A percentile compares a stretch with the other conserved stretches of the same genome.
phyloP scores from a whole-genome alignment of 1,140 invertebrate species.

The Pogonus chalceus region DNA sequence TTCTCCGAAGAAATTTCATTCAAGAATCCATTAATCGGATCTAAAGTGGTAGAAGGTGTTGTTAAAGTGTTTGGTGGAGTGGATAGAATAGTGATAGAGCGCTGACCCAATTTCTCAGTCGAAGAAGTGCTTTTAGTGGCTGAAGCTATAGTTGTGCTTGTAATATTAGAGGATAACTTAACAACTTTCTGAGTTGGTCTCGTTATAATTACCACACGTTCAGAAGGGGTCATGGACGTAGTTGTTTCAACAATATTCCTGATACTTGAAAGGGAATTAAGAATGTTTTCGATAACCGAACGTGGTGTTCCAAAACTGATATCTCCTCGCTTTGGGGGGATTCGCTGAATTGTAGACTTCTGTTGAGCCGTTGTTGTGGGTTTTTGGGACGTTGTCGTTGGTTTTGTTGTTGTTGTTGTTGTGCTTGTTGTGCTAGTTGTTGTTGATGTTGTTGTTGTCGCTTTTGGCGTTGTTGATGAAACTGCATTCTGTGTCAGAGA shows the following conservation, averaged over 20 bases:
- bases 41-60: conserved; percentile 20
- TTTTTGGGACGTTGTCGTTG: conserved; percentile 24
- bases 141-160: conserved; percentile 21
- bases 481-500: neutral
- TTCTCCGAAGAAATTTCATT: conserved; percentile 24
- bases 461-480: neutral
- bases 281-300: conserved; percentile 31
- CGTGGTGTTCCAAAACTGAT: neutral
- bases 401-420: conserved; percentile 27
- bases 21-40: conserved; percentile 21
- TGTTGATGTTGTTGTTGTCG: neutral
- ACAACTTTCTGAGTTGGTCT: conserved; percentile 23
- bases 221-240: neutral
- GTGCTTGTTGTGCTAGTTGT: neutral
- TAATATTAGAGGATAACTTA: conserved; percentile 23
- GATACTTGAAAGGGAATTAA: conserved; percentile 31
- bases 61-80: conserved; percentile 14
- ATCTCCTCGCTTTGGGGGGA: neutral
- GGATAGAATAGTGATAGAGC: conserved; percentile 16
- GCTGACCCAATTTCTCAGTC: conserved; percentile 1
- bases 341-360: conserved; percentile 9
- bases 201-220: conserved; percentile 6
- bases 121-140: conserved; percentile 17
- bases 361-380: conserved; percentile 10
- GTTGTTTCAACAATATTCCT: conserved; percentile 14